These are phyloP conservation scores for Macrotis lagotis DNA, from an alignment of 2,113 vertebrate species.

Conservation along the genomic window DNA sequence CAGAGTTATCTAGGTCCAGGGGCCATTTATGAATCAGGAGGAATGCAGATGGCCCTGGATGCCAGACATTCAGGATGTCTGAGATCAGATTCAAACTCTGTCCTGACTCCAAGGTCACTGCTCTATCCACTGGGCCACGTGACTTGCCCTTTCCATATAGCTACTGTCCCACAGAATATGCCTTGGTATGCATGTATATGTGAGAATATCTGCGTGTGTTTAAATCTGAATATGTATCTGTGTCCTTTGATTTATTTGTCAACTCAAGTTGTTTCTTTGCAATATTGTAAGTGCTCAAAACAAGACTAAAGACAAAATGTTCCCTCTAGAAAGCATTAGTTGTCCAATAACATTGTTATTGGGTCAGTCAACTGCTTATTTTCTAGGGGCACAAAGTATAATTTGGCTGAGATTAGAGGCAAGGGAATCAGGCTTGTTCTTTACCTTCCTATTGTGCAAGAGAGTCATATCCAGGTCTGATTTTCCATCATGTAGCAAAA, in stretches of 20 bases:
- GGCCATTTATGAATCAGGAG: too few species aligned
- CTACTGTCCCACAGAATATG: constrained; percentile 16
- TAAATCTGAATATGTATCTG: neutral
- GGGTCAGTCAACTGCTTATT: neutral
- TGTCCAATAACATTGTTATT: neutral
- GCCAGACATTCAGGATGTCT: too few species aligned
- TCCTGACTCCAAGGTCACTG: too few species aligned
- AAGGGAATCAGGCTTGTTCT: constrained; percentile 30
- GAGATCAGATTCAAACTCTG: too few species aligned
- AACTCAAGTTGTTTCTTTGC: constrained; percentile 67
- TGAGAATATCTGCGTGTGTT: too few species aligned
- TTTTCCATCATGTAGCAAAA: constrained; percentile 64
- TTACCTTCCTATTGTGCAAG: constrained; percentile 61
- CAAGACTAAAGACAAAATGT: neutral
- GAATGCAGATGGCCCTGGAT: too few species aligned
- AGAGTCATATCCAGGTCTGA: constrained; percentile 32
- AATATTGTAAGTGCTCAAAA: constrained; percentile 47
- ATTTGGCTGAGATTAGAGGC: neutral
- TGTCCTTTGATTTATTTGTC: neutral
- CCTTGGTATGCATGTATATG: neutral
- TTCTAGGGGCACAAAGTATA: neutral
- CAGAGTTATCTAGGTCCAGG: too few species aligned
- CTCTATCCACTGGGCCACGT: too few species aligned
- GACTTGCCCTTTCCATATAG: too few species aligned
- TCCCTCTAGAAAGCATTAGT: neutral